A percentile compares a stretch with the other conserved stretches of the same genome.
Conservation (phyloP, 1,140 invertebrate species). For the Augochlora pura region DNA sequence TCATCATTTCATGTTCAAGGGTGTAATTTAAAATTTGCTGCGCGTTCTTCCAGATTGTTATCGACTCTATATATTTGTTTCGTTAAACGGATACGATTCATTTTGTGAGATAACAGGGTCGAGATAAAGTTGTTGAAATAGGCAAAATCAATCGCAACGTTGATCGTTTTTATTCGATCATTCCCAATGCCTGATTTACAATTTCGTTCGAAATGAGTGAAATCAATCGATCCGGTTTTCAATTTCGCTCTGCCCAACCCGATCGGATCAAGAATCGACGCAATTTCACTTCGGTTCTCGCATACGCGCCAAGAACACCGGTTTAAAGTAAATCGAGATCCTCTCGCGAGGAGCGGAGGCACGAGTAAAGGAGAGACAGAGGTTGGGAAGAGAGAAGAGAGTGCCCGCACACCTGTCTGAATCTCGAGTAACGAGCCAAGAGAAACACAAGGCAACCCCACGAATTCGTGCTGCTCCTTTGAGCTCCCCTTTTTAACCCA, state of each 20-base stretch:
- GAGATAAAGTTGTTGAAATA: neutral
- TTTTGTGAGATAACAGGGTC: too few relatives aligned
- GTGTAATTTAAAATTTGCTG: too few relatives aligned
- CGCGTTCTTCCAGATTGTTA: too few relatives aligned
- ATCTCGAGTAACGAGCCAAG: conserved; percentile 68
- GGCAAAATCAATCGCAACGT: too few relatives aligned
- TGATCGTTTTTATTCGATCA: neutral
- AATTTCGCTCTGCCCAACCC: neutral
- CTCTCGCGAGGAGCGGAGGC: neutral
- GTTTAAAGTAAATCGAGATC: conserved; percentile 28
- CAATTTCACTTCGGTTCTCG: neutral
- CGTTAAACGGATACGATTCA: too few relatives aligned
- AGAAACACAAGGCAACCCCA: conserved; percentile 55
- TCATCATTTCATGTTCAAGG: too few relatives aligned
- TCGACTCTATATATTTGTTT: too few relatives aligned
- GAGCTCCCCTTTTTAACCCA: conserved; percentile 25
- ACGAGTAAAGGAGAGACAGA: conserved; percentile 10
- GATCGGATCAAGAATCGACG: neutral
- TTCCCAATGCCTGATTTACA: neutral
- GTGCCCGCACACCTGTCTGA: conserved; percentile 64
- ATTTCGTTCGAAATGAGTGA: neutral
- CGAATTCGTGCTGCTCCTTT: conserved; percentile 49
- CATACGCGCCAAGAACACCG: neutral
- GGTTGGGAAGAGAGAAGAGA: neutral
- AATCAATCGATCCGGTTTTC: neutral